These are phyloP conservation scores for Egretta garzetta DNA, from an alignment of 2,113 vertebrate species.

Conservation along the genomic window DNA sequence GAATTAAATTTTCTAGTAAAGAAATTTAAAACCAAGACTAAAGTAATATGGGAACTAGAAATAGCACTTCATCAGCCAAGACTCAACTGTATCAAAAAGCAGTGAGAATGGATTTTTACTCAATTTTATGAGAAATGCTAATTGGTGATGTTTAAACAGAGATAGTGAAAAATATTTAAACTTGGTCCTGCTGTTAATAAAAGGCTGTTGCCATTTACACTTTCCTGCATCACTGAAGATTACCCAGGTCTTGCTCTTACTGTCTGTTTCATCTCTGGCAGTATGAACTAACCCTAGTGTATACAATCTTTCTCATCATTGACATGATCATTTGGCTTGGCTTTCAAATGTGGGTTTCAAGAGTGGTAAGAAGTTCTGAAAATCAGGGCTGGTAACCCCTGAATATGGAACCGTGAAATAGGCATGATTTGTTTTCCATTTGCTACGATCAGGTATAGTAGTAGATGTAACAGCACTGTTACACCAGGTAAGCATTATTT, in stretches of 20 bases:
- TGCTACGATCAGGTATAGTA: not conserved
- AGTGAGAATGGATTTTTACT: not conserved
- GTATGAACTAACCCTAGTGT: not conserved
- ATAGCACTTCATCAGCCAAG: not conserved
- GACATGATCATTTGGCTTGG: not conserved
- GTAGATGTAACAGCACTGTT: not conserved
- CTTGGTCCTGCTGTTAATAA: not conserved
- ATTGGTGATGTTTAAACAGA: not conserved
- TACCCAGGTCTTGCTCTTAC: not conserved
- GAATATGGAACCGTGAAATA: not conserved
- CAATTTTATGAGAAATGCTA: not conserved
- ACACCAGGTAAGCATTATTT: not conserved
- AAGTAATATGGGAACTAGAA: not conserved
- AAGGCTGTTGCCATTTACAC: not conserved
- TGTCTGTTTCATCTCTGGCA: not conserved
- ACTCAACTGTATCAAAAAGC: not conserved
- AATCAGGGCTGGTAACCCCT: not conserved
- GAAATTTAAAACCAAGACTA: not conserved
- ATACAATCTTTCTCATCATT: not conserved
- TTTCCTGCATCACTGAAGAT: not conserved
- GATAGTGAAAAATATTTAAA: not conserved
- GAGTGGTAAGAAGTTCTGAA: not conserved
- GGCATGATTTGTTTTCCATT: not conserved
- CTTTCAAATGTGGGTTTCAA: not conserved
- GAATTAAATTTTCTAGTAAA: not conserved